Evolutionary conservation across 2,797 vertebrate genomes (phyloP).

Genomic region (Falco biarmicus): DNA sequence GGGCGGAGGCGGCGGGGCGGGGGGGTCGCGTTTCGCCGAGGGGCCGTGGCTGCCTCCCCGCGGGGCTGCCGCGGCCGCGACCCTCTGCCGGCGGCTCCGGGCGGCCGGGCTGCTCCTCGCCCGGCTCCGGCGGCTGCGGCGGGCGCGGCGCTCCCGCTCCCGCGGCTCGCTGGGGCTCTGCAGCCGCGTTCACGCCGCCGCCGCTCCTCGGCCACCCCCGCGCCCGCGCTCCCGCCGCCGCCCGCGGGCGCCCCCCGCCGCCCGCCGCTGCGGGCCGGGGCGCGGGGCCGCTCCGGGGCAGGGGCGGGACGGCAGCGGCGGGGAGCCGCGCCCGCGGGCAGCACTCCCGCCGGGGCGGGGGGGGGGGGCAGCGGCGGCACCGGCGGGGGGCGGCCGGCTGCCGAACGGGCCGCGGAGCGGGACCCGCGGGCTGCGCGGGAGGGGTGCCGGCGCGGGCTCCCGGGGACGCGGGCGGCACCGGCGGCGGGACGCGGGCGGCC

Average conservation of each 20-base stretch:
- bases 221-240: conserved; percentile 14
- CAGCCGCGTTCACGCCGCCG: not conserved
- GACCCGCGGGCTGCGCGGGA: not conserved
- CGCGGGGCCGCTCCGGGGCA: not conserved
- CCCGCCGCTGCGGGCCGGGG: not conserved
- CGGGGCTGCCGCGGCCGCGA: not conserved
- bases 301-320: not conserved
- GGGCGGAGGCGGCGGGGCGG: not conserved
- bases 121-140: not conserved
- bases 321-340: not conserved
- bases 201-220: not conserved
- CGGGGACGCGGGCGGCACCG: accelerated
- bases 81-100: not conserved
- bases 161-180: not conserved
- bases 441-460: not conserved
- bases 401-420: not conserved
- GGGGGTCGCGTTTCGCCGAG: not conserved
- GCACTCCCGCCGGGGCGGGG: not conserved
- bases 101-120: not conserved
- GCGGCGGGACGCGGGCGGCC: not conserved
- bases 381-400: too few relatives aligned
- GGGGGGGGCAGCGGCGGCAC: not conserved
- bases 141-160: not conserved
- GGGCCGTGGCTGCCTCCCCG: not conserved
- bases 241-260: not conserved